Evolutionary conservation across 2,113 vertebrate species (phyloP), one percentile per base, ranked within the genome.

Genomic region (Montifringilla adamsi): DNA sequence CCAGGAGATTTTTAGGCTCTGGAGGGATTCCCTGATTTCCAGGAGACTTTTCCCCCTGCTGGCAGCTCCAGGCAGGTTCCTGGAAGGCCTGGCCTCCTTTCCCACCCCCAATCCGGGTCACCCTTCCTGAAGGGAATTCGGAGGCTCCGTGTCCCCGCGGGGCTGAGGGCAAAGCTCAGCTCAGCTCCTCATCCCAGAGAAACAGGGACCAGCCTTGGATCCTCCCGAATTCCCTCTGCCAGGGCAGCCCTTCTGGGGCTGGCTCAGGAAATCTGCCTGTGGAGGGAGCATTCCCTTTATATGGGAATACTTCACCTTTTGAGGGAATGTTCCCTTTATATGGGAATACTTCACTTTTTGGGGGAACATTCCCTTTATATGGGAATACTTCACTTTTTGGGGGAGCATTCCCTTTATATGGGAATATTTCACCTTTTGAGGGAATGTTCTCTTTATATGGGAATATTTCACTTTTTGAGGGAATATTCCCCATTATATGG

Each of bases 101-200:
- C 6, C 0, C 55, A 27, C 53, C 68, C 2, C 43, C 16, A n/a
- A 93, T 87, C 85, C 92, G 18, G 81, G 84, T 77, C 87, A 18
- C 10, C 37, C 23, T 66, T 44, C 19, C 0, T 13, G 3, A 41
- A 28, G 75, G 55, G 62, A 73, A n/a, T 0, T 41, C n/a, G 3
- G 11, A 56, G 35, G 15, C 59, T 41, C 0, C 2, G 1, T 6
- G 53, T 23, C 4, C 7, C 69, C 8, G 31, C 0, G 2, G 41
- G 23, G 55, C 28, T 15, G 39, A 21, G 43, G 43, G 7, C 7
- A 12, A 62, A 13, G 33, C 21, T 66, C 27, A 27, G 10, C 77
- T 66, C 7, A 11, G 20, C 1, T 33, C 43, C 52, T 3, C 26
- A 11, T 1, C 5, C 33, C 2, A 10, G 27, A 1, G 3, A 20